Conservation (phyloP, 2,113 vertebrate species). For the Neodontobutis hainanensis region DNA sequence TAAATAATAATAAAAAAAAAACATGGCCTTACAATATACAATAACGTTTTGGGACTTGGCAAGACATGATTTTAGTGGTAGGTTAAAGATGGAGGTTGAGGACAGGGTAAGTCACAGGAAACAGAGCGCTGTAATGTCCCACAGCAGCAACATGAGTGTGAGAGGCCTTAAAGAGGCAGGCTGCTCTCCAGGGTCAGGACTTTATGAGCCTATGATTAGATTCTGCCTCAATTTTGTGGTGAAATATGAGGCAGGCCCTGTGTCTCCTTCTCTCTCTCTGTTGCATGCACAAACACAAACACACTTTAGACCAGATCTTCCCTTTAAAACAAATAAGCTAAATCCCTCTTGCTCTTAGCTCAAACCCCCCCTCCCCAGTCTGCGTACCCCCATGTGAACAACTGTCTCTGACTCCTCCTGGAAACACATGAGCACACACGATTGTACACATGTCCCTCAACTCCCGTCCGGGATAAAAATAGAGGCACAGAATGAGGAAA, state of each 20-base stretch:
- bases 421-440: constrained; percentile 28
- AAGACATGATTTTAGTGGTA: too few species aligned
- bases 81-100: background rate
- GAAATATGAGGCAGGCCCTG: constrained; percentile 69
- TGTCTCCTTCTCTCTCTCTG: constrained; percentile 51
- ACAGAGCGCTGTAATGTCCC: background rate
- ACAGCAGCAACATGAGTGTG: background rate
- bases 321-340: constrained; percentile 50
- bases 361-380: constrained; percentile 22
- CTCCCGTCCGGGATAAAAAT: constrained; percentile 73
- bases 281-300: constrained; percentile 45
- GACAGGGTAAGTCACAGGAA: background rate
- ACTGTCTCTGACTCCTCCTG: constrained; percentile 32
- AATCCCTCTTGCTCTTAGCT: constrained; percentile 53
- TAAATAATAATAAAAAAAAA: too few species aligned
- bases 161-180: constrained; percentile 58
- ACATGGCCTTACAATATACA: too few species aligned
- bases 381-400: constrained; percentile 26
- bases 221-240: constrained; percentile 71
- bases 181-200: constrained; percentile 66
- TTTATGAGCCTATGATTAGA: constrained; percentile 77
- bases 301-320: constrained; percentile 34
- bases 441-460: constrained; percentile 73
- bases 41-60: too few species aligned
- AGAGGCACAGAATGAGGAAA: constrained; percentile 60